Evolutionary conservation across 2,888 invertebrate genomes (phyloP), one percentile per base, ranked within the genome.

Genomic region (Eristalis pertinax): DNA sequence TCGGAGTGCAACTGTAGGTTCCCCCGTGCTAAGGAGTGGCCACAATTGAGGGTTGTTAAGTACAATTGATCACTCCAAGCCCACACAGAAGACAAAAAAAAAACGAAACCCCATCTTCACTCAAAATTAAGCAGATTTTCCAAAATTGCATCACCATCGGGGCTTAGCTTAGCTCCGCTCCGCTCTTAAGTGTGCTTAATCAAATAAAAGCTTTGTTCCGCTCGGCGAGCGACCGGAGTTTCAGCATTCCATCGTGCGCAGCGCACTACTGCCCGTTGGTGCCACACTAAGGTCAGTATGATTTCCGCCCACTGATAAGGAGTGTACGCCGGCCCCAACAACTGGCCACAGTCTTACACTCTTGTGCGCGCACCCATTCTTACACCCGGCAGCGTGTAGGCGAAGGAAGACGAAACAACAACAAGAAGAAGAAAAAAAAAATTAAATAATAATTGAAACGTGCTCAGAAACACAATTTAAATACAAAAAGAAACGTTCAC

Each of bases 251-350:
- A 60, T 73, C 85, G 38, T 68, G 73, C 38, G 64, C 13, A 22
- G 58, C 35, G n/a, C 35, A 26, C 5, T 35, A 38, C 22, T 72
- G 64, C n/a, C 32, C 74, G 38, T n/a, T 56, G 24, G 65, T 65
- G 26, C 41, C 70, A 62, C 70, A 67, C 70, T 80, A 87, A 87
- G 87, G 87, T 87, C 87, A 84, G 84, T 73, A 32, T 69, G 79
- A 87, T 84, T 87, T 87, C 87, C 87, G 87, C 65, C 76, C 65
- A 80, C 76, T 76, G 87, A 87, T 87, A 84, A 87, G 82, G 76
- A 56, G 75, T 62, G 69, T 70, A 60, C 64, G 43, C 38, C 22
- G 78, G 65, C 58, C 70, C 19, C 43, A 63, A 11, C 13, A 13
- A 15, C 43, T 43, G 43, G n/a, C 43, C 43, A 19, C n/a, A 50